Percentiles rank a stretch among this genome's conserved stretches.
Evolutionary conservation across 2,113 vertebrate species (phyloP).

Genomic region (Podiceps cristatus): DNA sequence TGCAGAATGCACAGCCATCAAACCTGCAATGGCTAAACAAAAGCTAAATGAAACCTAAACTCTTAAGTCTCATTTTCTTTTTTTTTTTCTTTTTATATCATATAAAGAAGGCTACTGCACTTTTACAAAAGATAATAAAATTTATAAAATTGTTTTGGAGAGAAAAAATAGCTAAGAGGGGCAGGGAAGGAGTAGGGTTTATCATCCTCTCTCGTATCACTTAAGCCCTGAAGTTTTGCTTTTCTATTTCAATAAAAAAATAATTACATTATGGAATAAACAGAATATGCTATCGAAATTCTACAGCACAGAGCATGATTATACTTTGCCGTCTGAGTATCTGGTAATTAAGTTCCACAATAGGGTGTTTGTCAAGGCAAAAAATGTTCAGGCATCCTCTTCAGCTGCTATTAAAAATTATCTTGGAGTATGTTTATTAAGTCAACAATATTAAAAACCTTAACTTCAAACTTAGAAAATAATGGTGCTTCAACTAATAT

Average conservation of each 20-base stretch:
- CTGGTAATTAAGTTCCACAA: neutral
- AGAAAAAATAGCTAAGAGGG: neutral
- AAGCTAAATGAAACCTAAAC: neutral
- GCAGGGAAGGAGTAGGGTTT: neutral
- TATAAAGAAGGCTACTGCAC: neutral
- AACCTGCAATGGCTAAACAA: neutral
- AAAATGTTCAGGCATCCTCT: neutral
- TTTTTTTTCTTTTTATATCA: neutral
- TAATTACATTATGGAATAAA: neutral
- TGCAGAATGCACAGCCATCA: neutral
- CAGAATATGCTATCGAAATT: neutral
- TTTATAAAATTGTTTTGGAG: neutral
- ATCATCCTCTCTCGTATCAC: accelerated
- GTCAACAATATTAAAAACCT: neutral
- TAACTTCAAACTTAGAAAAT: neutral
- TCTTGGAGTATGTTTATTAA: neutral
- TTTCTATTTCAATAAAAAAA: neutral
- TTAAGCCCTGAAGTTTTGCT: neutral
- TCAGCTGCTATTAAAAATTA: neutral
- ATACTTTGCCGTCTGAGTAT: neutral
- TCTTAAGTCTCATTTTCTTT: neutral
- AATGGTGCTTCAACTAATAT: neutral
- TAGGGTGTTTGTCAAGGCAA: neutral
- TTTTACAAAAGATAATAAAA: neutral
- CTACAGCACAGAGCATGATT: neutral